A percentile compares a stretch with the other conserved stretches of the same genome.
Conservation (phyloP, 2,888 invertebrate genomes). For the Herminia tarsipennalis region DNA sequence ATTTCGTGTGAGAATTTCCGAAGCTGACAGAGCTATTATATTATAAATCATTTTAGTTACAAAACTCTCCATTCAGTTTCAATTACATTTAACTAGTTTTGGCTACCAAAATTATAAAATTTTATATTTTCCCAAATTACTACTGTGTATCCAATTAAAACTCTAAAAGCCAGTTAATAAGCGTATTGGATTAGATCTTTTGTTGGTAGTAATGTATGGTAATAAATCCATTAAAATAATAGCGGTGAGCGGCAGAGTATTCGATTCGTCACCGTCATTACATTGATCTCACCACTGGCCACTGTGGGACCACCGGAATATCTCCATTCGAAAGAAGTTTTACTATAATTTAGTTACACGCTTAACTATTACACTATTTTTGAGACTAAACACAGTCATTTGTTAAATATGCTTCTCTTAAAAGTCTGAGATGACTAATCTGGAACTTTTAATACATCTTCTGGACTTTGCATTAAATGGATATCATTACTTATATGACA, state of each 20-base stretch:
- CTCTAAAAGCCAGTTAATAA: constrained; percentile 52
- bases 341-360: too few species aligned
- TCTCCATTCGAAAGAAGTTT: constrained; percentile 8
- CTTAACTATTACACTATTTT: too few species aligned
- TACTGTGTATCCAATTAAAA: constrained; percentile 40
- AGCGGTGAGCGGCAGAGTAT: constrained; percentile 58
- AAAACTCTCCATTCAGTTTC: constrained; percentile 19
- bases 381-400: too few species aligned
- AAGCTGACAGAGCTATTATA: constrained; percentile 1
- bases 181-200: constrained; percentile 63
- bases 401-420: too few species aligned
- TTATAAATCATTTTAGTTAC: constrained; percentile 18
- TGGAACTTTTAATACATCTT: too few species aligned
- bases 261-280: constrained; percentile 78
- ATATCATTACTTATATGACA: too few species aligned
- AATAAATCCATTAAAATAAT: constrained; percentile 78
- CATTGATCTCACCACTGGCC: constrained; percentile 55
- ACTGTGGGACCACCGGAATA: constrained; percentile 64
- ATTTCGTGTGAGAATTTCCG: background rate
- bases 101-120: constrained; percentile 22
- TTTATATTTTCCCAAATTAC: constrained; percentile 29
- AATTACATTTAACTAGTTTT: constrained; percentile 31
- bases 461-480: too few species aligned
- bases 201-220: constrained; percentile 61
- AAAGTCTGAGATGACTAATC: too few species aligned